Evolutionary conservation across 2,113 vertebrate genomes (phyloP).

Genomic region (Euleptes europaea): DNA sequence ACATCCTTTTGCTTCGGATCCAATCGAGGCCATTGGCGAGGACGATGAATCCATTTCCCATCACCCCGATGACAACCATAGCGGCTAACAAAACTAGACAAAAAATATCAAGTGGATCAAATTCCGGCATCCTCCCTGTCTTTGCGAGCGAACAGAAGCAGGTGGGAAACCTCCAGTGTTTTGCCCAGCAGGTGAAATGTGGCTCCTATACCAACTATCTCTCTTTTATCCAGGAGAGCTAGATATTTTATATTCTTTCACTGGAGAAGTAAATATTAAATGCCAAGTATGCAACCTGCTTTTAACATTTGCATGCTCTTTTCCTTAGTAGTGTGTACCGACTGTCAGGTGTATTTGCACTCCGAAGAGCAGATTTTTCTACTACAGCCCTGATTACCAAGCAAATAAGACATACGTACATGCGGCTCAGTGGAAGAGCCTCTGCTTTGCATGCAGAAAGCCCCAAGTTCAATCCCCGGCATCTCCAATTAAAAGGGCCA

Average conservation of each 20-base stretch:
- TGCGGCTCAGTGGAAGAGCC: too few relatives aligned
- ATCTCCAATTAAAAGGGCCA: too few relatives aligned
- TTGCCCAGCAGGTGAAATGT: neutral
- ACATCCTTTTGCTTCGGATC: slow-evolving; percentile 17
- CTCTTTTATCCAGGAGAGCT: neutral
- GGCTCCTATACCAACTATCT: neutral
- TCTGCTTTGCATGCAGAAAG: too few relatives aligned
- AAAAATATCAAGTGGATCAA: neutral
- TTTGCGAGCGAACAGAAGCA: neutral
- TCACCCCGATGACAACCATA: slow-evolving; percentile 30
- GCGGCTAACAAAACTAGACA: fast-evolving
- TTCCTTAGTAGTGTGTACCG: neutral
- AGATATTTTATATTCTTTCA: neutral
- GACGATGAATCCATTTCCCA: slow-evolving; percentile 48
- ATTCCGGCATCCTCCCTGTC: neutral
- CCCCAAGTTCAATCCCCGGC: too few relatives aligned
- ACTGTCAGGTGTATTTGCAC: neutral
- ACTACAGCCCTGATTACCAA: neutral
- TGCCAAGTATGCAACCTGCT: neutral
- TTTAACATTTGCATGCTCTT: slow-evolving; percentile 2
- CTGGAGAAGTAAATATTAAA: neutral
- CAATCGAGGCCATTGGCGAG: slow-evolving; percentile 25
- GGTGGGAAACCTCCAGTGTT: neutral
- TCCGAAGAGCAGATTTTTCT: too few relatives aligned
- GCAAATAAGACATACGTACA: neutral